A percentile compares a stretch with the other conserved stretches of the same genome.
phyloP scores from a whole-genome alignment of 1,140 invertebrate species.

The Charaxes varanes region DNA sequence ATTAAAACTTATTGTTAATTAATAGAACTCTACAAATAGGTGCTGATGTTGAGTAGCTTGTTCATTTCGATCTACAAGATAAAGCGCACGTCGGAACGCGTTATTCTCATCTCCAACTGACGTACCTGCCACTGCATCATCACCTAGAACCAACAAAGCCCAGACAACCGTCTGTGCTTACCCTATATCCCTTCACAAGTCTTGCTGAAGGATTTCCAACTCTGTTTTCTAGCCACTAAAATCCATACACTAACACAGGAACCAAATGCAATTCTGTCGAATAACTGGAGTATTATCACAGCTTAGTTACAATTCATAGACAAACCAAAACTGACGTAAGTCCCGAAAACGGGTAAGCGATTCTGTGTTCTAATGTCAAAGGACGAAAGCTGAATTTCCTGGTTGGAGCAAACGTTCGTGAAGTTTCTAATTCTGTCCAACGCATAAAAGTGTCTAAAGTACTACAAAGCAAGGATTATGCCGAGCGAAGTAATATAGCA shows the following conservation, averaged over 20 bases:
- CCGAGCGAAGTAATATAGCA: slow-evolving; percentile 33
- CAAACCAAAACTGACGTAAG: slow-evolving; percentile 11
- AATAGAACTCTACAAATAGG: no score
- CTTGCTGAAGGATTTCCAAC: neutral
- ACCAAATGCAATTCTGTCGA: slow-evolving; percentile 36
- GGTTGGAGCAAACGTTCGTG: no score
- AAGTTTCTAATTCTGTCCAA: slow-evolving; percentile 11
- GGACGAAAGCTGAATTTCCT: slow-evolving; percentile 8
- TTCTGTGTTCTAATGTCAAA: slow-evolving; percentile 8
- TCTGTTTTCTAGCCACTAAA: slow-evolving; percentile 5
- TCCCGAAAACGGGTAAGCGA: neutral
- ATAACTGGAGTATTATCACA: slow-evolving; percentile 45
- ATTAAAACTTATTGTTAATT: no score
- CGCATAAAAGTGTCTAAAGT: slow-evolving; percentile 40
- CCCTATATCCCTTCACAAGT: slow-evolving; percentile 17
- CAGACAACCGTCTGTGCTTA: slow-evolving; percentile 34
- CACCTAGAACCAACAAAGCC: slow-evolving; percentile 34
- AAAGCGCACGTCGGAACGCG: no score
- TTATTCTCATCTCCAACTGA: no score
- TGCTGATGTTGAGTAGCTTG: no score
- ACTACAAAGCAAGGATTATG: slow-evolving; percentile 27
- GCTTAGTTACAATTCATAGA: slow-evolving; percentile 36
- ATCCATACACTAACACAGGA: slow-evolving; percentile 1
- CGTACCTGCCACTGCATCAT: no score
- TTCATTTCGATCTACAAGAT: no score